Evolutionary conservation across 2,888 invertebrate genomes (phyloP), one percentile per base, ranked within the genome.

Genomic region (Alloscopus bannaensis): DNA sequence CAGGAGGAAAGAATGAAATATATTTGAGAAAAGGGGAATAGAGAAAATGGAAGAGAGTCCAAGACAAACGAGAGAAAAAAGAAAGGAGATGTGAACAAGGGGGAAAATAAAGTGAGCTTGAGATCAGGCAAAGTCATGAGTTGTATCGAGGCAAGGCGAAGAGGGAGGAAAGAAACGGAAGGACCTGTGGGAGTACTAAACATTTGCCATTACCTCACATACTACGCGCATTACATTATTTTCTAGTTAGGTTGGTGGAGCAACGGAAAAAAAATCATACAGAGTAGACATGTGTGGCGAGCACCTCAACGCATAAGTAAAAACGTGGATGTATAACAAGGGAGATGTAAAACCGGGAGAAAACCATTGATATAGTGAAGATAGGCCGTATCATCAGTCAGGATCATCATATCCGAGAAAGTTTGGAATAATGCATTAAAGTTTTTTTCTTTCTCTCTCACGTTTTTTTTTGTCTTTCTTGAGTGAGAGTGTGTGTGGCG

Each of bases 171-270:
- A 59, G 36, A 31, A 62, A 52, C 29, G 69, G 69, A 80, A 73
- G 70, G 75, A 80, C 80, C 80, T 80, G 75, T 80, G 80, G 80
- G 80, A 80, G 80, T 75, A 75, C 65, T 73, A 73, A 72, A 80
- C 80, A 80, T 80, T 80, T 80, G 60, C 80, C 42, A 73, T 73
- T 73, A 73, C 50, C 68, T 75, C 31, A 75, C 70, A 70, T 70
- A 65, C 28, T 52, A 8, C 22, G 50, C 28, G 28, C 31, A 57
- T 29, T 59, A 65, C 50, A n/a, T 40, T 29, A 64, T 28, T 24
- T 47, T 42, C 8, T 66, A 47, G n/a, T n/a, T 47, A 36, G 13
- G 36, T 71, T 50, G 31, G 36, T 50, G 52, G 18, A 52, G 2
- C 11, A 28, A 73, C 57, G 42, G 36, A 20, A 47, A 42, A 40